Conservation (phyloP, 2,113 vertebrate genomes). For the Verasper variegatus region DNA sequence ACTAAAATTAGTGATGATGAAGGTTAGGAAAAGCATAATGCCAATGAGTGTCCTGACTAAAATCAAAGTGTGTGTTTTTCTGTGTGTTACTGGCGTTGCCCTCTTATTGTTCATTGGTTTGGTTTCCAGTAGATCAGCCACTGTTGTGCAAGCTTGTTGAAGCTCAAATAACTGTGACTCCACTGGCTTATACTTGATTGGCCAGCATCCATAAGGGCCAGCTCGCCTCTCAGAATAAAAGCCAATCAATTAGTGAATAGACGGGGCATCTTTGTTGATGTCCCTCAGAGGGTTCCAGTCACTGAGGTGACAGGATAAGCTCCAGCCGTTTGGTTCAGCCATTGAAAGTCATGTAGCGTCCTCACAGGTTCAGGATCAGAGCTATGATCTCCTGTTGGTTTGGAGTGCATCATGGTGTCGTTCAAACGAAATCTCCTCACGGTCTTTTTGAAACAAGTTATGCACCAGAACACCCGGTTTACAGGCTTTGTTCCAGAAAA, state of each 20-base stretch:
- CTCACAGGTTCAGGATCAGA: constrained; percentile 1
- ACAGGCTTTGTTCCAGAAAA: not conserved
- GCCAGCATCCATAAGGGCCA: constrained; percentile 15
- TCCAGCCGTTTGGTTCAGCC: not conserved
- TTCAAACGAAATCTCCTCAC: constrained; percentile 20
- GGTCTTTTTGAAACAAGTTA: not conserved
- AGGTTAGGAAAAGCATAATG: too few relatives aligned
- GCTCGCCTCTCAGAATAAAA: constrained; percentile 30
- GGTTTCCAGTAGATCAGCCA: constrained; percentile 9
- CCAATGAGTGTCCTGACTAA: too few relatives aligned
- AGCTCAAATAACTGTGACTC: constrained; percentile 9
- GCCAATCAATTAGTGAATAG: constrained; percentile 44
- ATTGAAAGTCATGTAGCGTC: constrained; percentile 27
- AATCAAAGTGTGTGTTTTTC: too few relatives aligned
- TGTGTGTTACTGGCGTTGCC: not conserved
- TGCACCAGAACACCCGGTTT: not conserved
- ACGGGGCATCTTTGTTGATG: constrained; percentile 15
- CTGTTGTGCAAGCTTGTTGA: not conserved
- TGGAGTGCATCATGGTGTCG: not conserved
- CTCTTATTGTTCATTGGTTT: constrained; percentile 24
- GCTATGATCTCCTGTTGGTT: not conserved
- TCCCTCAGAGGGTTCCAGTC: constrained; percentile 17
- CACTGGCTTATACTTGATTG: constrained; percentile 40
- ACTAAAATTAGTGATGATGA: too few relatives aligned
- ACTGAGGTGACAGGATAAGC: constrained; percentile 26